Base-by-base conservation (phyloP, 2,888 invertebrate species). In the Caenorhabditis sp. region DNA sequence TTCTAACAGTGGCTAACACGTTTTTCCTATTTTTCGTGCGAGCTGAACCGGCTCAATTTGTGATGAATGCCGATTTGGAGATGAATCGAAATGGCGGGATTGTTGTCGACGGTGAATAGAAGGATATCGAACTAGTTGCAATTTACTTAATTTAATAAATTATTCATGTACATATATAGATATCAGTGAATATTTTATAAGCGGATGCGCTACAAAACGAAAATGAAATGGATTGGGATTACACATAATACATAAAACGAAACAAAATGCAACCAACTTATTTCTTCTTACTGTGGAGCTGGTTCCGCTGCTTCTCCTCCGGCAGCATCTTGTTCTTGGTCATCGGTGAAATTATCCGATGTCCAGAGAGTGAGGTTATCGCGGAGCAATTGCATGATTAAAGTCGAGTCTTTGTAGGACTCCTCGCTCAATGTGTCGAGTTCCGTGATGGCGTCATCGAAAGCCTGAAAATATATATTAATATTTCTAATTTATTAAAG, bases 371-470 rank as follows among this genome's bases (percentile, higher is more conserved):
- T 78, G 57, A 78, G 76, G 58, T 78, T 78, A 70, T 78, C 78
- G 83, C 80, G 75, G 69, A 99, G 92, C 91, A 97, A 92, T 92
- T 97, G 97, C 97, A 99, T 99, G 91, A 99, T 99, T 90, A 99
- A 93, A 89, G 97, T 99, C 89, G 95, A 96, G 92, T 99, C 97
- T 92, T 97, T 99, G 93, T 97, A 97, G 89, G 96, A 96, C 91
- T 99, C 97, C 92, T 99, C 97, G 91, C 96, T 97, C 90, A 99
- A 91, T 89, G 97, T 96, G 92, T 99, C 97, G 91, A 99, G 92
- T 91, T 97, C 96, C 88, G 97, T 97, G 91, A 99, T 99, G 91
- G 97, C 97, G 90, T 97, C 97, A 91, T 99, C 97, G 91, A 99
- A 99, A 86, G 97, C 97, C 96, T 97, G 83, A 31, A 87, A 81